Evolutionary conservation across 53 echinoderm and acorn worm species (phyloP), one percentile per base, ranked within the genome.

Genomic region (Paelopatides confundens): DNA sequence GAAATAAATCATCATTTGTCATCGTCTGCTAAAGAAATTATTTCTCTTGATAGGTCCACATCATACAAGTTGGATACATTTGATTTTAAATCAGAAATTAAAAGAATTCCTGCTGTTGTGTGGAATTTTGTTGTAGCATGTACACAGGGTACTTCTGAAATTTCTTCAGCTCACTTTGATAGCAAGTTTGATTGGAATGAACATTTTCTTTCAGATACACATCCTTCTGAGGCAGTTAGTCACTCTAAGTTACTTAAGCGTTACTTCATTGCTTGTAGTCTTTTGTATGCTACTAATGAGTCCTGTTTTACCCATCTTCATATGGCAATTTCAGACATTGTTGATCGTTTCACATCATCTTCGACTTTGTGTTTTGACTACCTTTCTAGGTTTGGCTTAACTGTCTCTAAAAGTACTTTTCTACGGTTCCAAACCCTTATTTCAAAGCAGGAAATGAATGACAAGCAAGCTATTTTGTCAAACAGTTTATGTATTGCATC

Each of bases 301-400:
- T 52, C 65, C 15, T 71, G 84, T 31, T 77, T 84, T 74, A 82
- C 58, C n/a, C 83, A 82, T 67, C 18, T 89, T 23, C 85, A 89
- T 27, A 82, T 89, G 54, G 33, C 82, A 28, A 12, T 85, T 58
- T 64, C 67, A 58, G 89, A 85, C 69, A 47, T 82, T 9, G 36
- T 85, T 71, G 85, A 89, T 36, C 23, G 82, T 31, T 89, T 36
- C 24, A 89, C 89, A 50, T 69, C 31, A 37, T 89, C 89, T 34
- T 89, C 89, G 28, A 71, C 89, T 10, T n/a, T 29, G n/a, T 90
- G 90, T 31, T 76, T 90, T 4, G 46, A 35, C 36, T 37, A 83
- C 34, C 49, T 90, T 1, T 85, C 90, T 3, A 33, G 48, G 28
- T 90, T 85, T 85, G 90, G 64, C 10, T 40, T 90, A 1, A 74